Conservation (phyloP, 2,888 invertebrate species). For the Ectropis crepuscularia region DNA sequence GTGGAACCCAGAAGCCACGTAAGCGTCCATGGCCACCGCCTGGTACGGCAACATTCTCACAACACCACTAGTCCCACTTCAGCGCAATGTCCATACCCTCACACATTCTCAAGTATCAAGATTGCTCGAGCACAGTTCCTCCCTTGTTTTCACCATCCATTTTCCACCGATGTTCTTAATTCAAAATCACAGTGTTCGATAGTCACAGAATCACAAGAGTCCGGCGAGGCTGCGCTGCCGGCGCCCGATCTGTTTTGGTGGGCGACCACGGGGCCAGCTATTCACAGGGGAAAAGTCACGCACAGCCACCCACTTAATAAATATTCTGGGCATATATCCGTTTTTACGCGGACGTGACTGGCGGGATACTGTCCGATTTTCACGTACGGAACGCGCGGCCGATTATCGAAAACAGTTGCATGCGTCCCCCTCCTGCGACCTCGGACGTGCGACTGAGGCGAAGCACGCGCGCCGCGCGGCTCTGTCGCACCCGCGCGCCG, state of each 20-base stretch:
- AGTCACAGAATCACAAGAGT: constrained; percentile 31
- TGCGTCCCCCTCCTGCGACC: constrained; percentile 82
- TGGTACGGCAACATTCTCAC: constrained; percentile 93
- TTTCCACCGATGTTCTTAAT: background rate
- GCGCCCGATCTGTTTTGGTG: constrained; percentile 73
- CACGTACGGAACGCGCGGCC: constrained; percentile 84
- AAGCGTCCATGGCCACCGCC: constrained; percentile 93
- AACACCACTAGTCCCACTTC: constrained; percentile 51
- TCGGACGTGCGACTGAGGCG: constrained; percentile 82
- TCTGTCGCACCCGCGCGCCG: constrained; percentile 79
- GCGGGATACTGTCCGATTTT: constrained; percentile 81
- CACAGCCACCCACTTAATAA: constrained; percentile 85
- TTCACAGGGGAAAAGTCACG: constrained; percentile 83
- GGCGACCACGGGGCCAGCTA: constrained; percentile 76
- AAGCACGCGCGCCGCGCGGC: constrained; percentile 82
- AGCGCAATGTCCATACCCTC: constrained; percentile 53
- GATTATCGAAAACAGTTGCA: constrained; percentile 85
- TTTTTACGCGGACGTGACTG: constrained; percentile 84
- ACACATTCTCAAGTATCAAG: constrained; percentile 55
- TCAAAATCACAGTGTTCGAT: constrained; percentile 21
- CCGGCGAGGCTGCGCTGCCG: background rate
- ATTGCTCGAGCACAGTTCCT: constrained; percentile 49
- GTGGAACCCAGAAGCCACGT: constrained; percentile 85
- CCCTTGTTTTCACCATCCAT: constrained; percentile 20
- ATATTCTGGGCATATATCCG: constrained; percentile 87